phyloP scores from a whole-genome alignment of 1,140 invertebrate genomes.

The Drosophila busckii region DNA sequence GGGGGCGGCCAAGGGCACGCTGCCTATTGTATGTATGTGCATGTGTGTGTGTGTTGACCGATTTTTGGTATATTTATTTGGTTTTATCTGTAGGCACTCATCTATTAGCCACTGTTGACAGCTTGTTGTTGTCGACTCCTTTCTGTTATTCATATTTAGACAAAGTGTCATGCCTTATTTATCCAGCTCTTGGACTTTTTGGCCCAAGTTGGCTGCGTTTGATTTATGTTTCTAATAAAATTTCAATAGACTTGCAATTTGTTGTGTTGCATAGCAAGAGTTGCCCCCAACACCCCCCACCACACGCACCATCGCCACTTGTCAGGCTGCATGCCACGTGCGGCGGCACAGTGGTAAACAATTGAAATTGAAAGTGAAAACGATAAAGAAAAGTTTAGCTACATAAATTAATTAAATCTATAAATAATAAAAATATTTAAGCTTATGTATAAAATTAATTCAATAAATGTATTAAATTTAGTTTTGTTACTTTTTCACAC shows the following conservation, averaged over 20 bases:
- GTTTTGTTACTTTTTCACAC: background rate
- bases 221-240: conserved; percentile 76
- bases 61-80: conserved; percentile 1
- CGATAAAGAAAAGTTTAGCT: background rate
- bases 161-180: conserved; percentile 29
- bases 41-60: too few species aligned
- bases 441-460: too few species aligned
- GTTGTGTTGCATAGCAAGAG: conserved; percentile 48
- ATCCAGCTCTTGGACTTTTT: conserved; percentile 28
- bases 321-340: conserved; percentile 44
- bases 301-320: background rate
- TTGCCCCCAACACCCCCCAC: background rate
- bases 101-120: conserved; percentile 7
- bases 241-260: conserved; percentile 77
- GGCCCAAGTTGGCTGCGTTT: conserved; percentile 42
- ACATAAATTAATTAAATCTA: background rate
- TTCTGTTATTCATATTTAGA: conserved; percentile 21
- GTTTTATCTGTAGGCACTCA: background rate
- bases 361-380: background rate
- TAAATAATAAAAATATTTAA: too few species aligned
- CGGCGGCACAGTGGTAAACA: conserved; percentile 33
- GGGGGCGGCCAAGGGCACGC: conserved; percentile 20
- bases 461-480: too few species aligned
- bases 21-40: conserved; percentile 3
- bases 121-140: conserved; percentile 10